phyloP scores from a whole-genome alignment of 2,797 vertebrate species.

The Enteromius radiatus region DNA sequence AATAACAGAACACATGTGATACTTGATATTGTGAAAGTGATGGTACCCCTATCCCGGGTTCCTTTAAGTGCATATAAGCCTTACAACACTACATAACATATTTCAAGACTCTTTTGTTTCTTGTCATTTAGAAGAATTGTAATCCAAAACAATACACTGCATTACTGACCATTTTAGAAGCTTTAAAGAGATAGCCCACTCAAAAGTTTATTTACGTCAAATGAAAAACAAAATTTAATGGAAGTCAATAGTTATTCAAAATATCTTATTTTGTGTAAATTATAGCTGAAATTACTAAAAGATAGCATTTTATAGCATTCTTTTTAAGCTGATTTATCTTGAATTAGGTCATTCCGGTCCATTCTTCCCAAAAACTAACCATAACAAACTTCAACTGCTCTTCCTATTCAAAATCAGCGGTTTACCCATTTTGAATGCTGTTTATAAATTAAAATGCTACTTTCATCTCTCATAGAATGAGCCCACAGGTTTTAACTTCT shows the following conservation, averaged over 20 bases:
- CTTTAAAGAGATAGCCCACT: background rate
- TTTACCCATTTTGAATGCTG: slow-evolving; percentile 15
- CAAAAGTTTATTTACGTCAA: background rate
- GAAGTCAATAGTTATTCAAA: background rate
- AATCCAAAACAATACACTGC: background rate
- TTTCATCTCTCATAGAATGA: slow-evolving; percentile 9
- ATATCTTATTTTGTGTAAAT: background rate
- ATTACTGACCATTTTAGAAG: background rate
- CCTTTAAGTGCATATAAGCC: slow-evolving; percentile 8
- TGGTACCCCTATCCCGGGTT: slow-evolving; percentile 9
- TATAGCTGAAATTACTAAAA: background rate
- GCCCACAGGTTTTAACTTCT: slow-evolving; percentile 16
- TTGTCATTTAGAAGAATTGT: background rate
- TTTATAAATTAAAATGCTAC: slow-evolving; percentile 17
- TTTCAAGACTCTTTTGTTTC: slow-evolving; percentile 19
- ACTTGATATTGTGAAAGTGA: slow-evolving; percentile 34
- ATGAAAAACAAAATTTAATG: background rate
- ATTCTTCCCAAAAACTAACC: background rate
- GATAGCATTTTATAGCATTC: background rate
- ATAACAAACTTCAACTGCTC: background rate
- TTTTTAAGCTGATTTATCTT: background rate
- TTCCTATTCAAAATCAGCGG: background rate
- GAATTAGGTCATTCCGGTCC: background rate
- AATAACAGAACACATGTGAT: slow-evolving; percentile 14
- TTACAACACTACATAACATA: background rate